Base-by-base conservation (phyloP, 1,140 invertebrate species). In the Monochamus saltuarius region DNA sequence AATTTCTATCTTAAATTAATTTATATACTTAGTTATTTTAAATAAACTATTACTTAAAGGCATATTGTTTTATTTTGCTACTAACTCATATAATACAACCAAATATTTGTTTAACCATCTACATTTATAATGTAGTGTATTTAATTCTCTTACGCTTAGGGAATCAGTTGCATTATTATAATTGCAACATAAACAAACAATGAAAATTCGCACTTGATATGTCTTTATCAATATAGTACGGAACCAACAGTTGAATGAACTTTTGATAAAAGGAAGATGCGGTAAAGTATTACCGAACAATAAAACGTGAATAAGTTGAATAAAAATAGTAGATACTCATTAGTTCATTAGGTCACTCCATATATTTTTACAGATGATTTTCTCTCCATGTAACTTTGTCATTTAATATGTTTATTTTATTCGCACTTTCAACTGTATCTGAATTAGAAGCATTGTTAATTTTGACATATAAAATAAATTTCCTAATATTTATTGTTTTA, bases 1-100 rank as follows among this genome's bases (percentile, higher is more conserved):
- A 55, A 55, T 34, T 55, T 53, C 13, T 7, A 10, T 22, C 9
- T 45, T 58, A 50, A 29, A 36, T 11, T 47, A 35, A 49, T 37
- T 19, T 57, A 57, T 37, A 50, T 47, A 43, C 9, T 9, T 43
- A 43, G 39, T 43, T 14, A 43, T 43, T 43, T 16, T 43, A 13
- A 40, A 16, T 3, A 16, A 43, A 17, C 9, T 7, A 10, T 17
- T 9, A 43, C 13, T 43, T 16, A 11, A 13, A 16, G 42, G 14
- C 13, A 11, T 43, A 8, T 16, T 11, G 14, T 7, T 43, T 8
- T 9, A 43, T 43, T 43, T 9, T 43, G n/a, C 39, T 13, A 40
- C n/a, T 40, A 11, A 43, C 9, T 17, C 42, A 10, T 16, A 17
- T 16, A 14, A 11, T 11, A 16, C 42, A 43, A 43, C 42, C 2